Evolutionary conservation across 2,113 vertebrate genomes (phyloP), one percentile per base, ranked within the genome.

Genomic region (Ptychochromis oligacanthus): DNA sequence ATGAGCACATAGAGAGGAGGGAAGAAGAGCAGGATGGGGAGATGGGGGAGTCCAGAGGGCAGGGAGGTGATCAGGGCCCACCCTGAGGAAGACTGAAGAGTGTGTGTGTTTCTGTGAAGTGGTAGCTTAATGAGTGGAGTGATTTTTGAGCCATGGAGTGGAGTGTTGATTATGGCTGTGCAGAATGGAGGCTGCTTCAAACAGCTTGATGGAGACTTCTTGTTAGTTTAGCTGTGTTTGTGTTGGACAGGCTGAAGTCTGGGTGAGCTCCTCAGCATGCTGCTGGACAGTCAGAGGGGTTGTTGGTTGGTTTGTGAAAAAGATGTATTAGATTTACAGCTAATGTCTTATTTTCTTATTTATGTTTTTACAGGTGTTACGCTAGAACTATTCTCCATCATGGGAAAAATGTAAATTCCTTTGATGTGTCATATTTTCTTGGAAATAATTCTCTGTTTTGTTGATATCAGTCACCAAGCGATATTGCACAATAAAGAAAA

Each of bases 1-100:
- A 95, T 93, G 89, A 94, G 92, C 31, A 84, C 28, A 85, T 28
- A 54, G 79, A 56, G 83, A 40, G 74, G 81, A 70, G 78, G 65
- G 59, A 43, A 55, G 57, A 79, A 28, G 52, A 40, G 34, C 0
- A 1, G 31, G 18, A 12, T 62, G 49, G 28, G 40, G 43, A 67
- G n/a, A 12, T 46, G 36, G 20, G 4, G 38, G 22, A 15, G 81
- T 75, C 31, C n/a, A 12, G 49, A 81, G 76, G 75, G 36, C 80
- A 64, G 59, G 17, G 81, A 85, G 85, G 83, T 86, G 82, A 87
- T 17, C 65, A 7, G 43, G 82, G 22, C 36, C 81, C 40, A 57
- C 55, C 49, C 43, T 4, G 22, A 61, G 43, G 60, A 74, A 64
- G 72, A 58, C 40, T 75, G 67, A 58, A 72, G 76, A 72, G 76